phyloP scores from a whole-genome alignment of 2,113 vertebrate species.

The Paramormyrops kingsleyae region DNA sequence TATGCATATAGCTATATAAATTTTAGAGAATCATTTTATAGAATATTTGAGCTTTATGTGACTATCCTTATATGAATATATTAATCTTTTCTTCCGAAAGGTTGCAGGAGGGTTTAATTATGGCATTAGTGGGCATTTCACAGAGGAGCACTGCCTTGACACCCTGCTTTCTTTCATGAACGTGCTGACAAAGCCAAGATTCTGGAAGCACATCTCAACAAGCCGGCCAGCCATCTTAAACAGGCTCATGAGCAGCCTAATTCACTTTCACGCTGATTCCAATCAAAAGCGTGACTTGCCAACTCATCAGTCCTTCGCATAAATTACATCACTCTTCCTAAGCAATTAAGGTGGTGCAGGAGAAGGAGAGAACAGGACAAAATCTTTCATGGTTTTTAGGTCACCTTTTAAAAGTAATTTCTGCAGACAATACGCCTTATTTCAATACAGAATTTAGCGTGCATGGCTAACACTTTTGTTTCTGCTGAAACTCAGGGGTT shows the following conservation, averaged over 20 bases:
- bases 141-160: not conserved
- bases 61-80: not conserved
- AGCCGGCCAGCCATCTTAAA: not conserved
- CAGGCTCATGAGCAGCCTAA: not conserved
- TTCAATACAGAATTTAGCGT: not conserved
- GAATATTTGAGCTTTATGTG: not conserved
- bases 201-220: not conserved
- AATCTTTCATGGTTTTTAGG: not conserved
- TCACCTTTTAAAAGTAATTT: not conserved
- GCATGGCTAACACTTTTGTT: not conserved
- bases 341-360: not conserved
- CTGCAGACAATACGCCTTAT: not conserved
- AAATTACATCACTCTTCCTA: not conserved
- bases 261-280: not conserved
- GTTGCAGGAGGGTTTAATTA: not conserved
- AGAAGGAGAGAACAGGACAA: not conserved
- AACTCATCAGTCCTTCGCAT: not conserved
- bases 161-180: not conserved
- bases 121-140: not conserved
- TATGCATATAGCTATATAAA: not conserved
- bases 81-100: not conserved
- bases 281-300: not conserved
- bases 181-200: constrained; percentile 2
- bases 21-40: not conserved
- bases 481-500: not conserved